These are phyloP conservation scores for Probaryconus sp. DNA, from an alignment of 1,140 invertebrate species.

Conservation along the genomic window DNA sequence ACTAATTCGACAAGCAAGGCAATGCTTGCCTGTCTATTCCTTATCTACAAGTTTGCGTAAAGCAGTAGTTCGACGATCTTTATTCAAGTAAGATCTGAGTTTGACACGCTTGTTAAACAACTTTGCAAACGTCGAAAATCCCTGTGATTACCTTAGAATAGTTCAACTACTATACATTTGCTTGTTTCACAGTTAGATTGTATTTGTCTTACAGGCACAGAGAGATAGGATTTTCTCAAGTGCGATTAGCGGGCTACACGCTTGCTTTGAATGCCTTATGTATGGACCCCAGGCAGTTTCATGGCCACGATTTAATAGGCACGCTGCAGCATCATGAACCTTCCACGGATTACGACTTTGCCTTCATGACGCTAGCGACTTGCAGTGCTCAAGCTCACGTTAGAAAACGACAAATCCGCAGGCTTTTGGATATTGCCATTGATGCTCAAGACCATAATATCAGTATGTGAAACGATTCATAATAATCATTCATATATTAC, in stretches of 20 bases:
- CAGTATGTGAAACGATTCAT: constrained; percentile 75
- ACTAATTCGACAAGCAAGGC: constrained; percentile 6
- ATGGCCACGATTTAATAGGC: constrained; percentile 88
- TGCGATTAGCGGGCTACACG: constrained; percentile 85
- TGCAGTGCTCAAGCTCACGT: constrained; percentile 90
- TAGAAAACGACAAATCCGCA: constrained; percentile 86
- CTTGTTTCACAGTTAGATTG: constrained; percentile 9
- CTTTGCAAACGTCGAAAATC: not conserved
- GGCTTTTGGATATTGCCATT: constrained; percentile 86
- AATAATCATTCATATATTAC: not conserved
- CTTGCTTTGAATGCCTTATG: constrained; percentile 87
- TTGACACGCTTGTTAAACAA: constrained; percentile 22
- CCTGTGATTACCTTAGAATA: constrained; percentile 12
- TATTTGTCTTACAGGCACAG: constrained; percentile 79
- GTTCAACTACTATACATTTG: not conserved
- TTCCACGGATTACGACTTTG: constrained; percentile 83
- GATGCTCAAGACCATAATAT: constrained; percentile 87
- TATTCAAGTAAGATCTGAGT: constrained; percentile 5
- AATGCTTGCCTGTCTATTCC: constrained; percentile 20
- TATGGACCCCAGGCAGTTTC: constrained; percentile 88
- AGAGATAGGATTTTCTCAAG: constrained; percentile 85
- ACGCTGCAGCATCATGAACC: constrained; percentile 85
- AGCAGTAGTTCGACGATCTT: constrained; percentile 15
- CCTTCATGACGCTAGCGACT: constrained; percentile 82
- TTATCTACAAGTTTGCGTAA: not conserved